Base-by-base conservation (phyloP, 2,888 invertebrate species). In the Tineola bisselliella region DNA sequence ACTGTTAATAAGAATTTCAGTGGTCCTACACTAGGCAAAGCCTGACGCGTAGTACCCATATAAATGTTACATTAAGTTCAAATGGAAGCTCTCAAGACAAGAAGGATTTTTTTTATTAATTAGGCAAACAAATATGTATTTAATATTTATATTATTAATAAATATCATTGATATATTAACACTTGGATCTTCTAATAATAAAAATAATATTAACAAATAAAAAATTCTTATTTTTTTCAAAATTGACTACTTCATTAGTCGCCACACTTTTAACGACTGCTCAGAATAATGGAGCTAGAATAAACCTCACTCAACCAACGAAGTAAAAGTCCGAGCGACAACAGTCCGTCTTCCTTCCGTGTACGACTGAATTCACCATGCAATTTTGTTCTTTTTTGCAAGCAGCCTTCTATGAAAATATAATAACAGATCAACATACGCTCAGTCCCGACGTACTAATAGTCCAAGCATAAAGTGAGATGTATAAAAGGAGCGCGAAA, bases 381-480 rank as follows among this genome's bases (percentile, higher is more conserved):
- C 61, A 33, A 15, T 4, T 15, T n/a, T 19, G 15, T 56, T 61
- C 77, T 79, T 79, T n/a, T 80, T 79, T 77, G 81, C 77, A 76
- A 74, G 73, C 84, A 86, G 75, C 76, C 75, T 84, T 77, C 77
- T 86, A 86, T 84, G 84, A 87, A 86, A 86, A 84, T 76, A 79
- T 86, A 83, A 84, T 86, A 75, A 58, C 61, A 61, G 79, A 73
- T 44, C 59, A 56, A 43, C 72, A 73, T 72, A 72, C 73, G 73
- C 71, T 73, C 74, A 74, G 76, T 73, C 68, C 31, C 58, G 13
- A 15, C 66, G 71, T 71, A 74, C 75, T 77, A 76, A 79, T 79
- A 74, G 77, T 76, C 74, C 71, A 71, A 18, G 44, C 43, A 75
- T 77, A 77, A 78, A 76, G 77, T 79, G 73, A 79, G 78, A 79